Conservation (phyloP, 2,888 invertebrate species). For the Cordilura impudica region DNA sequence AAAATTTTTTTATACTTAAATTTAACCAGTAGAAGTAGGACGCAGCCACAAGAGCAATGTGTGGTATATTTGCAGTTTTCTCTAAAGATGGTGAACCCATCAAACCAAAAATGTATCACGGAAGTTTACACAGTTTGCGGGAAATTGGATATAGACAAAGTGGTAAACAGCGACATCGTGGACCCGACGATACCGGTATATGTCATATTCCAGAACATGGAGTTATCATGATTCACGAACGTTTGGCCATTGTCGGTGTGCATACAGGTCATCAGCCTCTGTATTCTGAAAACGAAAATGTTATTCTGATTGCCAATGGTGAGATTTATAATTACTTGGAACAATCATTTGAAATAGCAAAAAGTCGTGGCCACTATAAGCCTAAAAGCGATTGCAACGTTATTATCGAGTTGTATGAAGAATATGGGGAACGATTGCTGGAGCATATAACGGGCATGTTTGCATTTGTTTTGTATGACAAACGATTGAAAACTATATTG, state of each 20-base stretch:
- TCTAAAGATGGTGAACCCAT: constrained; percentile 72
- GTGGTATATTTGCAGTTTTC: constrained; percentile 77
- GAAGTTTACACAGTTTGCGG: constrained; percentile 69
- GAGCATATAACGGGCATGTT: constrained; percentile 76
- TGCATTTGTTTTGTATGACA: constrained; percentile 76
- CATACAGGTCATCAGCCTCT: constrained; percentile 75
- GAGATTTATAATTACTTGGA: constrained; percentile 77
- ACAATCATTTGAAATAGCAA: constrained; percentile 72
- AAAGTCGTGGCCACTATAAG: constrained; percentile 70
- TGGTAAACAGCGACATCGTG: constrained; percentile 75
- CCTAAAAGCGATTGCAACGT: constrained; percentile 77
- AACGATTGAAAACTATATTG: constrained; percentile 69
- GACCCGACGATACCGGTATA: constrained; percentile 76
- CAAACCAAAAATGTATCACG: constrained; percentile 66
- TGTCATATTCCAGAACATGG: constrained; percentile 71
- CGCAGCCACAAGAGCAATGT: constrained; percentile 67
- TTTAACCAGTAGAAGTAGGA: constrained; percentile 19
- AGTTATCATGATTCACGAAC: constrained; percentile 75
- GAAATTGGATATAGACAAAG: constrained; percentile 76
- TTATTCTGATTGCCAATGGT: constrained; percentile 76
- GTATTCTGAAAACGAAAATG: constrained; percentile 69
- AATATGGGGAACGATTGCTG: constrained; percentile 72
- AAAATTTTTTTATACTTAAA: not conserved
- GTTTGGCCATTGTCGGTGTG: constrained; percentile 74
- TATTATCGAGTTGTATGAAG: constrained; percentile 75